phyloP scores from a whole-genome alignment of 2,888 invertebrate species.

The Parochlus steinenii region DNA sequence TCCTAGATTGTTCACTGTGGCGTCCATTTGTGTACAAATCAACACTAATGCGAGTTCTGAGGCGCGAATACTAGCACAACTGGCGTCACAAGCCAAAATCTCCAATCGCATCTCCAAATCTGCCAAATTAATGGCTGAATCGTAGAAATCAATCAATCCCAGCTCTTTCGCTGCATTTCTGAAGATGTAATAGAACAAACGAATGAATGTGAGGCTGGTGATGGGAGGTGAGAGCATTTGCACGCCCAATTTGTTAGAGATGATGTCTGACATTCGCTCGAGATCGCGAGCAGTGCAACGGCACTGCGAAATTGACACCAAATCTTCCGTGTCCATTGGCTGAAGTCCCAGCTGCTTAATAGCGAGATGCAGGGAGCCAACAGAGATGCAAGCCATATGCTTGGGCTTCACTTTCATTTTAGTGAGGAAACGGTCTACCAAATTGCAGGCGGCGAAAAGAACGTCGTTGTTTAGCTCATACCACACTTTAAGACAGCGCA shows the following conservation, averaged over 20 bases:
- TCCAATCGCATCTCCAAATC: slow-evolving; percentile 53
- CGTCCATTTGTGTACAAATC: slow-evolving; percentile 52
- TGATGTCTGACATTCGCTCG: slow-evolving; percentile 68
- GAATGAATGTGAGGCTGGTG: slow-evolving; percentile 51
- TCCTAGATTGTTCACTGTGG: slow-evolving; percentile 29
- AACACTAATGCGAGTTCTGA: slow-evolving; percentile 63
- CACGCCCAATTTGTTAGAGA: slow-evolving; percentile 58
- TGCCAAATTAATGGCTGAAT: slow-evolving; percentile 36
- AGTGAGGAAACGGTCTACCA: slow-evolving; percentile 66
- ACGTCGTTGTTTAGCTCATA: slow-evolving; percentile 66
- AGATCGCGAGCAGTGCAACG: slow-evolving; percentile 75
- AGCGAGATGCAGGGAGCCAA: slow-evolving; percentile 73
- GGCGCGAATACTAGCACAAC: slow-evolving; percentile 54
- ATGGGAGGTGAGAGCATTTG: slow-evolving; percentile 38
- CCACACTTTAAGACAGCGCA: slow-evolving; percentile 71
- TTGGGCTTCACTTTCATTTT: slow-evolving; percentile 69
- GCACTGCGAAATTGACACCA: slow-evolving; percentile 50
- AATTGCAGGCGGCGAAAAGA: slow-evolving; percentile 58
- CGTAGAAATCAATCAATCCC: slow-evolving; percentile 34
- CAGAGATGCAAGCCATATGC: slow-evolving; percentile 75
- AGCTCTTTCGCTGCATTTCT: slow-evolving; percentile 36
- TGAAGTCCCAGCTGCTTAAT: slow-evolving; percentile 44
- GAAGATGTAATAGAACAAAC: slow-evolving; percentile 45
- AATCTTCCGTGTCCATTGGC: slow-evolving; percentile 44
- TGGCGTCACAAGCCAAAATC: slow-evolving; percentile 57